A percentile compares a stretch with the other conserved stretches of the same genome.
These are phyloP conservation scores for Crioceris asparagi DNA, from an alignment of 2,888 invertebrate species.

Conservation along the genomic window DNA sequence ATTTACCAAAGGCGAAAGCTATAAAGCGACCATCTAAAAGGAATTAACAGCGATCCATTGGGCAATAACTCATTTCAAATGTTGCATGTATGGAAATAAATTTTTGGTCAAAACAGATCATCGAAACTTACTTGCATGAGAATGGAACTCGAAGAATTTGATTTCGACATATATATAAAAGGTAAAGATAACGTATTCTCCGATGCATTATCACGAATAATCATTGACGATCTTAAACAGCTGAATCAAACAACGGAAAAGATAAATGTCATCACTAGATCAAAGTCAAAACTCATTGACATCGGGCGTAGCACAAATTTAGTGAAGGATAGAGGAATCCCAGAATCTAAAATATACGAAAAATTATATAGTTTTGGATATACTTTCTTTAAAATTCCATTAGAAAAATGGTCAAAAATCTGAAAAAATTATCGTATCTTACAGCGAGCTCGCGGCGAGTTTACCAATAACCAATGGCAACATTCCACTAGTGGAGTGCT, in stretches of 20 bases:
- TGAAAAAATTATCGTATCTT: no score
- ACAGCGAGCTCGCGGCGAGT: no score
- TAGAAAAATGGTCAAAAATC: no score
- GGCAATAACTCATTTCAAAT: conserved; percentile 10
- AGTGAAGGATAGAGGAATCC: neutral
- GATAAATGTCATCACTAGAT: conserved; percentile 7
- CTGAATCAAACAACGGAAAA: conserved; percentile 12
- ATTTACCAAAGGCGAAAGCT: conserved; percentile 9
- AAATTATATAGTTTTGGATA: neutral
- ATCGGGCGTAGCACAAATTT: neutral
- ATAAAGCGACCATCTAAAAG: conserved; percentile 10
- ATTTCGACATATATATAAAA: no score
- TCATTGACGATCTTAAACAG: conserved; percentile 14
- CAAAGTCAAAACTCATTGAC: no score
- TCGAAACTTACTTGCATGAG: conserved; percentile 11
- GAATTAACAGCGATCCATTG: conserved; percentile 12
- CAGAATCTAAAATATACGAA: conserved; percentile 1
- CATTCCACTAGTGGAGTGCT: no score
- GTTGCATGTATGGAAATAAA: conserved; percentile 9
- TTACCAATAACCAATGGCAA: no score
- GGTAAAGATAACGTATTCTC: no score
- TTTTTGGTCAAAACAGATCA: conserved; percentile 15
- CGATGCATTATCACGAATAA: no score
- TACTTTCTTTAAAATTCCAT: neutral
- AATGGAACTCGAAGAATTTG: no score